Conservation (phyloP, 1,140 invertebrate genomes). For the Drosophila trapezifrons region DNA sequence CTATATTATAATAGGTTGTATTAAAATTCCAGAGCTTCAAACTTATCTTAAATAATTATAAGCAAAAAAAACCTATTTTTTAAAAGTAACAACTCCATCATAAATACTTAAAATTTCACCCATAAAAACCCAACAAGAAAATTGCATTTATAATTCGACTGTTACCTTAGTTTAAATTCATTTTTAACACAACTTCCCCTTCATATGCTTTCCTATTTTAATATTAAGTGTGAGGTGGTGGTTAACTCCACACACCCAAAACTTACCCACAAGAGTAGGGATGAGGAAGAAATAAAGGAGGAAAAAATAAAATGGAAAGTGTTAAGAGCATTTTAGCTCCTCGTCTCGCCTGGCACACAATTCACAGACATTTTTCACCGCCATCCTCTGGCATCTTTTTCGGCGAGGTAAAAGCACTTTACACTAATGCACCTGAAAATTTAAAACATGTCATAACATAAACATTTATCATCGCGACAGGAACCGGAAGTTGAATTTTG, state of each 20-base stretch:
- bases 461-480: conserved; percentile 72
- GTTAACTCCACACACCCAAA: conserved; percentile 18
- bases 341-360: conserved; percentile 49
- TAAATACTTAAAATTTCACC: background rate
- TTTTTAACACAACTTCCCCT: background rate
- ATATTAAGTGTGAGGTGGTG: conserved; percentile 50
- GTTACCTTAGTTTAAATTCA: background rate
- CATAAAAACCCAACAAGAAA: too few species aligned
- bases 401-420: conserved; percentile 74
- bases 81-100: background rate
- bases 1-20: background rate
- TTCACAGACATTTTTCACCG: conserved; percentile 65
- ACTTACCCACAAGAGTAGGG: conserved; percentile 2
- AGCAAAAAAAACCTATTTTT: too few species aligned
- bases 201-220: conserved; percentile 12
- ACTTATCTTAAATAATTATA: background rate
- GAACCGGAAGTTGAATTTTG: conserved; percentile 49
- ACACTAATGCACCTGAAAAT: conserved; percentile 82
- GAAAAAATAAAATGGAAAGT: conserved; percentile 64
- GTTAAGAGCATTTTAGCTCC: conserved; percentile 78
- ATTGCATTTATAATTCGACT: background rate
- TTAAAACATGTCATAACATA: conserved; percentile 82
- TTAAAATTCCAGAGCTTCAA: background rate
- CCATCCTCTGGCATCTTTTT: conserved; percentile 60
- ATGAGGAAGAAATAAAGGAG: conserved; percentile 1